Evolutionary conservation across 2,797 vertebrate genomes (phyloP), one percentile per base, ranked within the genome.

Genomic region (Coracias cyanogaster): DNA sequence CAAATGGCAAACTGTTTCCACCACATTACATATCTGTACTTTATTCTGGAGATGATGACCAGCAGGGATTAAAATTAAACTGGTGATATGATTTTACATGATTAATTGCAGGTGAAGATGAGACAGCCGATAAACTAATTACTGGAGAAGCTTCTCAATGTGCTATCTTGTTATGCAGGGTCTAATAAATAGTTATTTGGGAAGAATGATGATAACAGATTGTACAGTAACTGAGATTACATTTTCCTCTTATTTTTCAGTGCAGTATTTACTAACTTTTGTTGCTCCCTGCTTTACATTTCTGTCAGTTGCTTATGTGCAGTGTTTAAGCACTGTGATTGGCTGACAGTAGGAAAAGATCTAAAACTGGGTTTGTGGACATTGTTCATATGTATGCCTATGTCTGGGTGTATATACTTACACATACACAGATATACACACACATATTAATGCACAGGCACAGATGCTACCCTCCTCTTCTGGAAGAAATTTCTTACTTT

Each of bases 11-110:
- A 82, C 49, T 16, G 33, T 84, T 91, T 89, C 81, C 43, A 92
- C 61, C 62, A 39, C 58, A 14, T 28, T 90, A 58, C 39, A 24
- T 89, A 64, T 70, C 71, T 89, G 54, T 70, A 85, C 10, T 94
- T 88, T 64, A 57, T 77, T 67, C 72, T 43, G 33, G 62, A 92
- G 82, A 86, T 81, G 74, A 88, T 80, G 70, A 96, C 91, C 45
- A 89, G 67, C 46, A 26, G n/a, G 29, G 37, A 62, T 87, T 95
- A 64, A 95, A 89, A 81, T 90, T 73, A 62, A 94, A 37, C 13
- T 60, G 33, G 9, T 73, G 48, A 37, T 82, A 62, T 19, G 37
- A 60, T 85, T 93, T 82, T 80, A 29, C 20, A 24, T 80, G 20
- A 91, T 80, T 86, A 79, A 93, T 82, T 89, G 39, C 19, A 77